A percentile compares a stretch with the other conserved stretches of the same genome.
phyloP scores from a whole-genome alignment of 2,797 vertebrate genomes.

The Champsocephalus gunnari region DNA sequence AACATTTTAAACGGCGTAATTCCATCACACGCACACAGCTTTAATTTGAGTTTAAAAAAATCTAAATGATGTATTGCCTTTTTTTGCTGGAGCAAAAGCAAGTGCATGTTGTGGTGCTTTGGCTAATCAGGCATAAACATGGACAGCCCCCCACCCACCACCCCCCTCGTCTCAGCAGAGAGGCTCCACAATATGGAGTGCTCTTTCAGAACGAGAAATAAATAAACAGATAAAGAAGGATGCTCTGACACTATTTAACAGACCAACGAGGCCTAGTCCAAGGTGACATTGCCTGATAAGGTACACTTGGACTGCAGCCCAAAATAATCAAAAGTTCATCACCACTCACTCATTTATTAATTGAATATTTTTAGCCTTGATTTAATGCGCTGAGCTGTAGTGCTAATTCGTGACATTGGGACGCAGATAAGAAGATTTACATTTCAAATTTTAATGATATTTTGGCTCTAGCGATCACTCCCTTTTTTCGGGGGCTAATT shows the following conservation, averaged over 20 bases:
- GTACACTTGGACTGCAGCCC: constrained; percentile 84
- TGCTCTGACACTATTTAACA: constrained; percentile 82
- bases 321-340: constrained; percentile 89
- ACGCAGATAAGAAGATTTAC: constrained; percentile 86
- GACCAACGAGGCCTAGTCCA: constrained; percentile 83
- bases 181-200: constrained; percentile 59
- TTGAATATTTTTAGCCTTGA: constrained; percentile 87
- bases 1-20: constrained; percentile 74
- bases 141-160: constrained; percentile 42
- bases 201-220: constrained; percentile 76
- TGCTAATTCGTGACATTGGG: constrained; percentile 84
- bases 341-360: constrained; percentile 87
- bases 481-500: constrained; percentile 76
- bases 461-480: constrained; percentile 81
- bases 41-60: constrained; percentile 85
- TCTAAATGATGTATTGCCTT: constrained; percentile 83
- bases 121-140: constrained; percentile 82
- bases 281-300: constrained; percentile 88
- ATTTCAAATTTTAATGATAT: constrained; percentile 88
- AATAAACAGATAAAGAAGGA: constrained; percentile 79
- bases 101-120: constrained; percentile 70
- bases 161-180: constrained; percentile 54
- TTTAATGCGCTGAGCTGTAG: constrained; percentile 80
- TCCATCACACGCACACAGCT: constrained; percentile 79
- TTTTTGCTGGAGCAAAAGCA: constrained; percentile 61